Evolutionary conservation across 1,140 invertebrate species (phyloP).

Genomic region (Pseudomyrmex pallidus): DNA sequence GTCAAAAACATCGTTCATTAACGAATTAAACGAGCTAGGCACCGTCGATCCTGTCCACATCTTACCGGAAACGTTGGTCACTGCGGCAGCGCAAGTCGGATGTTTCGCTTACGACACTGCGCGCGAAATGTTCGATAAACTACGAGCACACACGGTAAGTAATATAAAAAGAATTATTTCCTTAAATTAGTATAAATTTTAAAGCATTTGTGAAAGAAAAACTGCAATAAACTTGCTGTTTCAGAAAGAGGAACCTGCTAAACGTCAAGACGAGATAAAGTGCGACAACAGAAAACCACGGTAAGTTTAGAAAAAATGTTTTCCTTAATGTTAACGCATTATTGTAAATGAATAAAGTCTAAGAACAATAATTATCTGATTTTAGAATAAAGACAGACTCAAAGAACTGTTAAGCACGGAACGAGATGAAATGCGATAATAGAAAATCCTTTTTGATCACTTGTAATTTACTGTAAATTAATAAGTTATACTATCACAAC

Average conservation of each 20-base stretch:
- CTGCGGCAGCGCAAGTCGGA: constrained; percentile 16
- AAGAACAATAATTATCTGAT: no score
- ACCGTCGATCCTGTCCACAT: constrained; percentile 18
- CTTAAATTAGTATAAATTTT: no score
- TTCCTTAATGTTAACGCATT: no score
- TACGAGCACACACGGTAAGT: constrained; percentile 37
- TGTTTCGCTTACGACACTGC: constrained; percentile 32
- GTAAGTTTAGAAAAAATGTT: no score
- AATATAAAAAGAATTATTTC: no score
- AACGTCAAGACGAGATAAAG: neutral
- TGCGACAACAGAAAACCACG: neutral
- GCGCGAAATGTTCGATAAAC: constrained; percentile 19
- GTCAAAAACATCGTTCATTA: neutral
- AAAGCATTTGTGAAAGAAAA: neutral
- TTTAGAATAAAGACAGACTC: neutral
- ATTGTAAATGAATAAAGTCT: no score
- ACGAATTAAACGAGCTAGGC: neutral
- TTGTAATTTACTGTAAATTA: neutral
- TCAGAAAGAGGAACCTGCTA: constrained; percentile 26
- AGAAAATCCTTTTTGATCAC: neutral
- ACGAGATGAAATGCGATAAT: neutral
- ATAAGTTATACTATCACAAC: constrained; percentile 10
- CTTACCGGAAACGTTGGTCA: constrained; percentile 36
- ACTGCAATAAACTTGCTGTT: constrained; percentile 16
- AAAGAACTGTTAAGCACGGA: constrained; percentile 8